phyloP scores from a whole-genome alignment of 2,888 invertebrate genomes.

The Oscheius sp. region DNA sequence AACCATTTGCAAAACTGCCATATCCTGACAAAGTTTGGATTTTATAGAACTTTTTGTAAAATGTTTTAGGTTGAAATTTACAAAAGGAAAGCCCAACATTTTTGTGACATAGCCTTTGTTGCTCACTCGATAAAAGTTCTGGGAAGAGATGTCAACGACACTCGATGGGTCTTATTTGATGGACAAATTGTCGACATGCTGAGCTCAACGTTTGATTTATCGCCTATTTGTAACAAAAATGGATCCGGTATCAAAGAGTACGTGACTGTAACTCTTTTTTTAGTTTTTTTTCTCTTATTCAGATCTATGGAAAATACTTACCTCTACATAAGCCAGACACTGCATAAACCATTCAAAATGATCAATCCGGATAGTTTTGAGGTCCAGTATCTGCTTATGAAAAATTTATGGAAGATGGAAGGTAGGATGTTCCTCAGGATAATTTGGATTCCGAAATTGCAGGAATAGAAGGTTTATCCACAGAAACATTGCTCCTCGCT shows the following conservation, averaged over 20 bases:
- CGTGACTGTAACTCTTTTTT: neutral
- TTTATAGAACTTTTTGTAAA: neutral
- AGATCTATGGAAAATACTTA: neutral
- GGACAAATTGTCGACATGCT: neutral
- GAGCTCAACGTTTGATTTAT: neutral
- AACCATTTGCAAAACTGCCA: neutral
- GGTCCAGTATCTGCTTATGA: slow-evolving; percentile 14
- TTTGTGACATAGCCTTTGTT: no score
- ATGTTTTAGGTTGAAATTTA: no score
- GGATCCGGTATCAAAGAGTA: neutral
- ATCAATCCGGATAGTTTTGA: slow-evolving; percentile 25
- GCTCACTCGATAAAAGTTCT: neutral
- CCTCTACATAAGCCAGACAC: neutral
- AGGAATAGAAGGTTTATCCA: slow-evolving; percentile 12
- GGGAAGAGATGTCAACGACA: neutral
- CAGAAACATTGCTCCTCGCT: neutral
- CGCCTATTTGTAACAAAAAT: neutral
- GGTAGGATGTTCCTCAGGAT: neutral
- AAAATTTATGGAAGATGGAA: neutral
- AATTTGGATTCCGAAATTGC: neutral
- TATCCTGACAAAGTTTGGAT: slow-evolving; percentile 3
- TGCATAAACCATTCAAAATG: neutral
- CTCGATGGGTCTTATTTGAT: neutral
- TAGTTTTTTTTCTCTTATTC: no score
- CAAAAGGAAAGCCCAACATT: no score